Conservation (phyloP, 2,888 invertebrate species). For the Meghimatium bilineatum region DNA sequence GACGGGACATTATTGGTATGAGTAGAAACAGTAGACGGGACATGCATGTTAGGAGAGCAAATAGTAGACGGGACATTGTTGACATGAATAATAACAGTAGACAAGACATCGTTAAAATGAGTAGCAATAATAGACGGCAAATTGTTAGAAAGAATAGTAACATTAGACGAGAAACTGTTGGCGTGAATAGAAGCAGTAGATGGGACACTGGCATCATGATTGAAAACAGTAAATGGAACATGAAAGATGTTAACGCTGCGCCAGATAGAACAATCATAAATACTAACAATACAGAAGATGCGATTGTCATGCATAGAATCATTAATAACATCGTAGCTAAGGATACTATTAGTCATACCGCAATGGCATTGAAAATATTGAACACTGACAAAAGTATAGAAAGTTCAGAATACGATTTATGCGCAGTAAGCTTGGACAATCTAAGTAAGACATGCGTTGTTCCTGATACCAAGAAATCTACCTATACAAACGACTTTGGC, state of each 20-base stretch:
- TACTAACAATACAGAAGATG: background rate
- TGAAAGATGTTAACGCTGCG: background rate
- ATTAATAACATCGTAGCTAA: too few relatives aligned
- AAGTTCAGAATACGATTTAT: too few relatives aligned
- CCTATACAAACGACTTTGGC: too few relatives aligned
- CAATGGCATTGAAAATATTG: too few relatives aligned
- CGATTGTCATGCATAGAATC: background rate
- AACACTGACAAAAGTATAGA: too few relatives aligned
- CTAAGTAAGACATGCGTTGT: too few relatives aligned
- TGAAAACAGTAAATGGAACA: background rate
- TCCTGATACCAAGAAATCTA: too few relatives aligned
- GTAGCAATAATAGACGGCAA: background rate
- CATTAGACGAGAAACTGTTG: background rate
- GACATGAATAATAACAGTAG: background rate
- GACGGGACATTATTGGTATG: too few relatives aligned
- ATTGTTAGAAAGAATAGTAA: background rate
- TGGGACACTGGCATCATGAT: background rate
- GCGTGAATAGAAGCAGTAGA: background rate
- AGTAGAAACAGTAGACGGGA: background rate
- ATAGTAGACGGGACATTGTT: background rate
- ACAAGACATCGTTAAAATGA: background rate
- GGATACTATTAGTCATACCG: too few relatives aligned
- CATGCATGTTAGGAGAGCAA: background rate
- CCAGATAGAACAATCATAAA: background rate
- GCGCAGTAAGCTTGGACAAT: too few relatives aligned